Evolutionary conservation across 2,113 vertebrate species (phyloP).

Genomic region (Rana temporaria): DNA sequence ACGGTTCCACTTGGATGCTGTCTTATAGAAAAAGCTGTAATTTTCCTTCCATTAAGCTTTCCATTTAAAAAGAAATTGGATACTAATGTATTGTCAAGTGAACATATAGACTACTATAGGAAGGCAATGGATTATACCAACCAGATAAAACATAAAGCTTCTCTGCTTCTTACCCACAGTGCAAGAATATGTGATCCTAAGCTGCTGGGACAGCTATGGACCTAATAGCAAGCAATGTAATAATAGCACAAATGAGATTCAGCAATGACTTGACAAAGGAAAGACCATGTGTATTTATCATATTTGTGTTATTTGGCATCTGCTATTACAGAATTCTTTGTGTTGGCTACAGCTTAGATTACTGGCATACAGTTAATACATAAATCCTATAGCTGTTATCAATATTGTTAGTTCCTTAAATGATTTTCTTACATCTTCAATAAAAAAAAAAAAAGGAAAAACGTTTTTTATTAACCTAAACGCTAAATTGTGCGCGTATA

Average conservation of each 20-base stretch:
- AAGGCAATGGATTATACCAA: constrained; percentile 26
- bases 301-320: no score
- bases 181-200: constrained; percentile 59
- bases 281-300: background rate
- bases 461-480: no score
- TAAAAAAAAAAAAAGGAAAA: no score
- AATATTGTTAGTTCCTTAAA: no score
- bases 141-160: constrained; percentile 32
- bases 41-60: constrained; percentile 64
- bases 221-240: constrained; percentile 10
- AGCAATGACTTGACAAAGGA: background rate
- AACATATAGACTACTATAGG: constrained; percentile 47
- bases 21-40: constrained; percentile 49
- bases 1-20: constrained; percentile 4
- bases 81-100: constrained; percentile 53
- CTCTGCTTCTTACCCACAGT: constrained; percentile 59
- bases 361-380: no score
- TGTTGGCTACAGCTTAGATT: no score
- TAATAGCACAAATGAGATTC: constrained; percentile 7
- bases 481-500: no score
- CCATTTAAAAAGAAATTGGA: constrained; percentile 63
- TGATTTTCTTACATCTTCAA: no score
- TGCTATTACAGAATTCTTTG: no score
- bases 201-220: background rate
- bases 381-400: no score